Conservation (phyloP, 2,113 vertebrate species). For the Neodontobutis hainanensis region DNA sequence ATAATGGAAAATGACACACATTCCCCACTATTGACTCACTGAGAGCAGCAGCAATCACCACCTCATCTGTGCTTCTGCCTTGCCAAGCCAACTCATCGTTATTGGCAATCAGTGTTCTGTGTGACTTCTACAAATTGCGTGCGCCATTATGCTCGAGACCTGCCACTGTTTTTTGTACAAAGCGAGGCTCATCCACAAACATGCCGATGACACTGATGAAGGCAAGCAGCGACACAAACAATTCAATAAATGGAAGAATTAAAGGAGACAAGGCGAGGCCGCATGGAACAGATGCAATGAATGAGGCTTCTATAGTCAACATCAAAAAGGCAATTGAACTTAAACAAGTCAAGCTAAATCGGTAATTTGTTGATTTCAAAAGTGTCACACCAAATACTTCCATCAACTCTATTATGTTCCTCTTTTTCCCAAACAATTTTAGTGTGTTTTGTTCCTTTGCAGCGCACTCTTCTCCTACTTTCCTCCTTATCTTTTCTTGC, state of each 20-base stretch:
- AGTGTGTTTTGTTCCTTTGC: not conserved
- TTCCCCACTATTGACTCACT: conserved; percentile 52
- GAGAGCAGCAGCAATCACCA: conserved; percentile 39
- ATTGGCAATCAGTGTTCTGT: conserved; percentile 44
- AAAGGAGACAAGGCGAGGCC: conserved; percentile 7
- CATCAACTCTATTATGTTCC: not conserved
- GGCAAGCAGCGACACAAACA: conserved; percentile 20
- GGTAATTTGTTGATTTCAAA: not conserved
- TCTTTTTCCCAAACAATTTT: not conserved
- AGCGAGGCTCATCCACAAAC: conserved; percentile 13
- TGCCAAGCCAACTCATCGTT: conserved; percentile 50
- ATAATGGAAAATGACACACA: conserved; percentile 62
- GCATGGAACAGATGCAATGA: conserved; percentile 6
- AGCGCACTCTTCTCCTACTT: conserved; percentile 8
- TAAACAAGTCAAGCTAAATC: conserved; percentile 1
- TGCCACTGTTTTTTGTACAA: conserved; percentile 11
- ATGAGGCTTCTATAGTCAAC: not conserved
- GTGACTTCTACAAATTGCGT: conserved; percentile 42
- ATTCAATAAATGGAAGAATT: conserved; percentile 19
- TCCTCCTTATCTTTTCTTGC: conserved; percentile 3
- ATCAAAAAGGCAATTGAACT: not conserved
- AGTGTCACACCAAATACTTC: not conserved
- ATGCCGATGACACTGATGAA: conserved; percentile 20
- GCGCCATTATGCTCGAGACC: conserved; percentile 8
- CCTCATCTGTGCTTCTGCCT: conserved; percentile 36